Evolutionary conservation across 2,888 invertebrate species (phyloP).

Genomic region (Anoplius nigerrimus): DNA sequence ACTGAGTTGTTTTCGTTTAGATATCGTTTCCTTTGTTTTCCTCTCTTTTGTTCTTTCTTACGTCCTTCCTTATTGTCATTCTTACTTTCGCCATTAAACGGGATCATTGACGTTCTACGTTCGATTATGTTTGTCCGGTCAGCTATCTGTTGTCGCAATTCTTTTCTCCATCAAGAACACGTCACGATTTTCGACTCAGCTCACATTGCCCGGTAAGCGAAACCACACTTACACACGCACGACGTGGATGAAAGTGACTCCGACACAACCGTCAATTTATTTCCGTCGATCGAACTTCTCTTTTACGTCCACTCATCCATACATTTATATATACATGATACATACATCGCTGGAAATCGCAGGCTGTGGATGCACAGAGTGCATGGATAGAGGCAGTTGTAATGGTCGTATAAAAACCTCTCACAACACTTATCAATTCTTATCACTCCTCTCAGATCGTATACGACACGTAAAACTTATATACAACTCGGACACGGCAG

Average conservation of each 20-base stretch:
- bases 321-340: constrained; percentile 7
- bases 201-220: too few relatives aligned
- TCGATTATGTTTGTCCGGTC: constrained; percentile 7
- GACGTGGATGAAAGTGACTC: constrained; percentile 29
- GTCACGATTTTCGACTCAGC: too few relatives aligned
- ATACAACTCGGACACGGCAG: constrained; percentile 1
- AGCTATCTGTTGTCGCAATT: too few relatives aligned
- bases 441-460: too few relatives aligned
- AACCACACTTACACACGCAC: constrained; percentile 24
- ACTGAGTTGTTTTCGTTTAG: constrained; percentile 35
- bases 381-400: constrained; percentile 30
- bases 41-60: constrained; percentile 5
- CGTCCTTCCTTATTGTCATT: background rate
- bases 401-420: constrained; percentile 30
- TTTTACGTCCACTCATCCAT: constrained; percentile 8
- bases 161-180: too few relatives aligned
- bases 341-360: constrained; percentile 30
- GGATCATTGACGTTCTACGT: constrained; percentile 35
- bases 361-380: constrained; percentile 35
- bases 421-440: too few relatives aligned
- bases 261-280: constrained; percentile 35
- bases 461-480: background rate
- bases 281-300: background rate
- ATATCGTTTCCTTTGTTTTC: constrained; percentile 17
- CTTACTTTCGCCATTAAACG: constrained; percentile 19